These are phyloP conservation scores for Drosophila leontia DNA, from an alignment of 1,140 invertebrate genomes.

Conservation along the genomic window DNA sequence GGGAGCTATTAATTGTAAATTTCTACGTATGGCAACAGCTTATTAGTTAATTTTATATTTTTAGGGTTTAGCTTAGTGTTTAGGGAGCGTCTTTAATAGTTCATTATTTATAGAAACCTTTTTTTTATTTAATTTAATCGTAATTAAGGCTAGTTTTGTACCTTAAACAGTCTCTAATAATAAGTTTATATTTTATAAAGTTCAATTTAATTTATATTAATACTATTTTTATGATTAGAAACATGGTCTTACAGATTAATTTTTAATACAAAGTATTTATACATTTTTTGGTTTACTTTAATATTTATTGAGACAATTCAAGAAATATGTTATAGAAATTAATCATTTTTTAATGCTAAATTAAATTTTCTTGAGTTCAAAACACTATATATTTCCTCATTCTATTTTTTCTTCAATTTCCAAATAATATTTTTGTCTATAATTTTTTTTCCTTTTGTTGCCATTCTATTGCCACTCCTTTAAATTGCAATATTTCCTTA, in stretches of 20 bases:
- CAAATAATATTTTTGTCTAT: constrained; percentile 3
- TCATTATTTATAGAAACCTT: too few species aligned
- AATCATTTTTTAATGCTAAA: too few species aligned
- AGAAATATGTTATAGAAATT: too few species aligned
- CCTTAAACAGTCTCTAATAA: neutral
- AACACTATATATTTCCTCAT: neutral
- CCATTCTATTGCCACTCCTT: constrained; percentile 9
- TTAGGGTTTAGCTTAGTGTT: neutral
- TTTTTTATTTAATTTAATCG: neutral
- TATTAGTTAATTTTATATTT: constrained; percentile 4
- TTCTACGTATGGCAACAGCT: constrained; percentile 21
- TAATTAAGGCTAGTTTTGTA: neutral
- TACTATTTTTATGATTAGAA: too few species aligned
- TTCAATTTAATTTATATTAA: too few species aligned
- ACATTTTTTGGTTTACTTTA: too few species aligned
- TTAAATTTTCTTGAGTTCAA: too few species aligned
- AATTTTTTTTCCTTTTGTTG: constrained; percentile 14
- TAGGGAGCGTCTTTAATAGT: neutral
- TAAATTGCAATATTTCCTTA: constrained; percentile 20
- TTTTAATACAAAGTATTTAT: too few species aligned
- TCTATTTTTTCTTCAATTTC: neutral
- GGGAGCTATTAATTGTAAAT: neutral
- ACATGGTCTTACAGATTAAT: too few species aligned
- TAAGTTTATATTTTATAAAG: neutral
- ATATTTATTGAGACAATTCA: too few species aligned